These are phyloP conservation scores for Lingula anatina DNA, from an alignment of 2,888 invertebrate genomes.

Conservation along the genomic window DNA sequence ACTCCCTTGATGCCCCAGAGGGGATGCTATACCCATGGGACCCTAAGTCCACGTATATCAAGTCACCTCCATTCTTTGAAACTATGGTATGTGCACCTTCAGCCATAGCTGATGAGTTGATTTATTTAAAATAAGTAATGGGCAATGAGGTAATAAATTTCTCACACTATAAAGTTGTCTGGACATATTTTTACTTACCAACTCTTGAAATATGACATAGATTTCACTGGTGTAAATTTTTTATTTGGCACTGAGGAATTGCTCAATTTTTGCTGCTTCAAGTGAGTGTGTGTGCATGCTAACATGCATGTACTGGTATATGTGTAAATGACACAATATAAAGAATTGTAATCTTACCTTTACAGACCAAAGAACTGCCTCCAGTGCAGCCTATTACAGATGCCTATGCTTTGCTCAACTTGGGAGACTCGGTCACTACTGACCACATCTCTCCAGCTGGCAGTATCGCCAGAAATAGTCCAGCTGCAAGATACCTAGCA, in stretches of 20 bases:
- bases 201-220: no score
- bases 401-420: constrained; percentile 76
- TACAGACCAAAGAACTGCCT: constrained; percentile 59
- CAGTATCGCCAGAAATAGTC: constrained; percentile 89
- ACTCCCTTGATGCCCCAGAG: constrained; percentile 70
- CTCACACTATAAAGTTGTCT: no score
- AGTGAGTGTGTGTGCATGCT: no score
- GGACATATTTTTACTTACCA: no score
- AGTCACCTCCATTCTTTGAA: constrained; percentile 92
- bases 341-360: constrained; percentile 1
- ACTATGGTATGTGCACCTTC: constrained; percentile 66
- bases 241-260: no score
- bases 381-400: constrained; percentile 60
- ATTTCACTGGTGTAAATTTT: no score
- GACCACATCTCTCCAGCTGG: constrained; percentile 99
- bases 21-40: constrained; percentile 88
- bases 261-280: no score
- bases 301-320: no score
- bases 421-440: constrained; percentile 91
- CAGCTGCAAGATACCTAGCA: constrained; percentile 80
- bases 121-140: no score
- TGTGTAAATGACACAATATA: no score
- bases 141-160: no score
- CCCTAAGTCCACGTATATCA: constrained; percentile 84
- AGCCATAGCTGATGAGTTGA: no score